These are phyloP conservation scores for Mythimna vitellina DNA, from an alignment of 2,888 invertebrate genomes.

Conservation along the genomic window DNA sequence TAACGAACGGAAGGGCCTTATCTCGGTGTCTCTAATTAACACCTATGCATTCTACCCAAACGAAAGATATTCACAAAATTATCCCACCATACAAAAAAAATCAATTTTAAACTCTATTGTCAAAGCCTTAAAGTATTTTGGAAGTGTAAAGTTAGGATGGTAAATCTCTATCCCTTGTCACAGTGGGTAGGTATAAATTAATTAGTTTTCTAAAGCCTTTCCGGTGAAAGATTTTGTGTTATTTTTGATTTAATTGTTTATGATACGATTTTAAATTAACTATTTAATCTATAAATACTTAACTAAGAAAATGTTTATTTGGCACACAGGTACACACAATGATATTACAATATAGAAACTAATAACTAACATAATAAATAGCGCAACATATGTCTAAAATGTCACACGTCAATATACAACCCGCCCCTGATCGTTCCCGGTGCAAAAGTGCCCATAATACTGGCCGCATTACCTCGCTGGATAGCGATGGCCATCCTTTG, in stretches of 20 bases:
- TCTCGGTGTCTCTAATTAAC: slow-evolving; percentile 70
- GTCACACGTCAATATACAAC: too few relatives aligned
- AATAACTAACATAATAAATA: too few relatives aligned
- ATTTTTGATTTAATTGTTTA: slow-evolving; percentile 47
- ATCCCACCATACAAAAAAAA: background rate
- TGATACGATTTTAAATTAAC: slow-evolving; percentile 15
- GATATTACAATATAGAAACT: too few relatives aligned
- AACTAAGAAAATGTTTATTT: too few relatives aligned
- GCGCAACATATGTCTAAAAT: too few relatives aligned
- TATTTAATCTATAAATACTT: too few relatives aligned
- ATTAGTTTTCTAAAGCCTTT: slow-evolving; percentile 68
- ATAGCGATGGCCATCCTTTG: too few relatives aligned
- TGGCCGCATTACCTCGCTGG: too few relatives aligned
- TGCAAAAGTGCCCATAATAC: too few relatives aligned
- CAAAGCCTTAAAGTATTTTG: slow-evolving; percentile 19
- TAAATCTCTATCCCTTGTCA: slow-evolving; percentile 64
- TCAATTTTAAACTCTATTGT: slow-evolving; percentile 37
- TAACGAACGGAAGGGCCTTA: slow-evolving; percentile 70
- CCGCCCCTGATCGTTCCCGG: too few relatives aligned
- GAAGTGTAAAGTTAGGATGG: slow-evolving; percentile 33
- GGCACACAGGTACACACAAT: too few relatives aligned
- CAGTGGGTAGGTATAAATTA: slow-evolving; percentile 66
- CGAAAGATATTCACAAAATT: slow-evolving; percentile 53
- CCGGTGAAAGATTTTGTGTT: slow-evolving; percentile 43
- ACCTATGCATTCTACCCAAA: slow-evolving; percentile 67